Conservation (phyloP, 2,797 vertebrate genomes). For the Chaenodraco wilsoni region DNA sequence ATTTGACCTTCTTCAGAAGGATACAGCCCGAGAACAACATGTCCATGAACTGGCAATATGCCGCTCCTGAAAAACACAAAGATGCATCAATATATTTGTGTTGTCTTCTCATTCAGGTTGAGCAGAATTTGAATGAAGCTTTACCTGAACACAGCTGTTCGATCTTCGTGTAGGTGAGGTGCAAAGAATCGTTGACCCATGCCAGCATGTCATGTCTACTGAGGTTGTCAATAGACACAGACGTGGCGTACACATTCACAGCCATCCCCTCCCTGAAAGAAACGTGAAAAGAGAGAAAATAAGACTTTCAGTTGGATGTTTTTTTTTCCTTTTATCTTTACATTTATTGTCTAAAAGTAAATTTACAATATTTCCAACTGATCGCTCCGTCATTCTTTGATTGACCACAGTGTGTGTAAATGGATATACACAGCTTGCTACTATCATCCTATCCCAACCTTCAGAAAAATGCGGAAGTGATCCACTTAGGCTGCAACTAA, state of each 20-base stretch:
- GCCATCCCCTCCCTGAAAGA: conserved; percentile 88
- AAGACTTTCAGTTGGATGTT: not conserved
- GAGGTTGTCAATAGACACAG: conserved; percentile 97
- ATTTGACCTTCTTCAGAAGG: conserved; percentile 97
- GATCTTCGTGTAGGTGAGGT: conserved; percentile 97
- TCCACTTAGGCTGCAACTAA: not conserved
- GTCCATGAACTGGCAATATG: conserved; percentile 99
- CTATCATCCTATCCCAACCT: not conserved
- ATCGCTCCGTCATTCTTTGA: conserved; percentile 1
- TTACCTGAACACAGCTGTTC: conserved; percentile 97
- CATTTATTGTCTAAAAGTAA: not conserved
- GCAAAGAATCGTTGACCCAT: conserved; percentile 97
- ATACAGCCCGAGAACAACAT: conserved; percentile 98
- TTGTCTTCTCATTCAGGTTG: not conserved
- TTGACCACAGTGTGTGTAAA: not conserved
- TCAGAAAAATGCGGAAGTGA: not conserved
- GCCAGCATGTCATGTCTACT: conserved; percentile 98
- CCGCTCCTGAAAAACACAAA: conserved; percentile 85
- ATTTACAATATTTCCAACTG: not conserved
- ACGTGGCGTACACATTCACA: conserved; percentile 97
- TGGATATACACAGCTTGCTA: not conserved
- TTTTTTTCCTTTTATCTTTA: not conserved
- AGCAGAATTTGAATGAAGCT: not conserved
- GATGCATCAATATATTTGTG: not conserved
- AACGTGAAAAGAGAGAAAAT: not conserved